Conservation (phyloP, 2,888 invertebrate species). For the Calameuta idolon region DNA sequence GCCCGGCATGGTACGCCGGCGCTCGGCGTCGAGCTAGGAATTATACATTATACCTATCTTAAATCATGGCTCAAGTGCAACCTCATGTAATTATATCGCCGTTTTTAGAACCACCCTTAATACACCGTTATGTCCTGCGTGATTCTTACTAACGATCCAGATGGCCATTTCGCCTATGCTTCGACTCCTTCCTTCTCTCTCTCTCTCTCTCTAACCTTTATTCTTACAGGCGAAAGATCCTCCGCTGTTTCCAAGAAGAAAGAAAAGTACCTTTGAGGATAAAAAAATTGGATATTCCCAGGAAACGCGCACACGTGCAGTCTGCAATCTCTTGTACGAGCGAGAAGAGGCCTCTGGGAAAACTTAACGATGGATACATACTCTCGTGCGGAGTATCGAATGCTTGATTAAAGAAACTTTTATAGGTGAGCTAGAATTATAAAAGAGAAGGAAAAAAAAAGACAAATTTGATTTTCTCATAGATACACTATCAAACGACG, state of each 20-base stretch:
- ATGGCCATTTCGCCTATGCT: neutral
- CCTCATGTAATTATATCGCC: constrained; percentile 51
- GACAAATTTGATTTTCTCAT: too few species aligned
- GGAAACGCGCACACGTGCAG: too few species aligned
- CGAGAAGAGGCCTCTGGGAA: too few species aligned
- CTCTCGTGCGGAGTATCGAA: constrained; percentile 40
- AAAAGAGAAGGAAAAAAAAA: too few species aligned
- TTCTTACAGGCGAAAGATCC: too few species aligned
- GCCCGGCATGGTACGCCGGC: constrained; percentile 30
- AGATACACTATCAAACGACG: too few species aligned
- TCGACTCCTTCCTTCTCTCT: constrained; percentile 1
- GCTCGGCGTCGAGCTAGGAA: constrained; percentile 40
- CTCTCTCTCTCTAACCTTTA: neutral
- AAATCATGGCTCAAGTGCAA: constrained; percentile 46
- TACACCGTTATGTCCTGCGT: constrained; percentile 33
- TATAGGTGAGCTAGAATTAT: too few species aligned
- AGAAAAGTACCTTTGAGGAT: too few species aligned
- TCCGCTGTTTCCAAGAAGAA: too few species aligned
- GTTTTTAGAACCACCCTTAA: constrained; percentile 43
- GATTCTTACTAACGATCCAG: constrained; percentile 25
- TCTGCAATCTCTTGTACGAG: too few species aligned
- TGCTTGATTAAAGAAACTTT: constrained; percentile 61
- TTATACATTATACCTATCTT: constrained; percentile 47
- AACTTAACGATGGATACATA: too few species aligned
- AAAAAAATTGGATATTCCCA: too few species aligned